These are phyloP conservation scores for Apostichopus californicus DNA, from an alignment of 35 echinoderm and acorn worm genomes.

Conservation along the genomic window DNA sequence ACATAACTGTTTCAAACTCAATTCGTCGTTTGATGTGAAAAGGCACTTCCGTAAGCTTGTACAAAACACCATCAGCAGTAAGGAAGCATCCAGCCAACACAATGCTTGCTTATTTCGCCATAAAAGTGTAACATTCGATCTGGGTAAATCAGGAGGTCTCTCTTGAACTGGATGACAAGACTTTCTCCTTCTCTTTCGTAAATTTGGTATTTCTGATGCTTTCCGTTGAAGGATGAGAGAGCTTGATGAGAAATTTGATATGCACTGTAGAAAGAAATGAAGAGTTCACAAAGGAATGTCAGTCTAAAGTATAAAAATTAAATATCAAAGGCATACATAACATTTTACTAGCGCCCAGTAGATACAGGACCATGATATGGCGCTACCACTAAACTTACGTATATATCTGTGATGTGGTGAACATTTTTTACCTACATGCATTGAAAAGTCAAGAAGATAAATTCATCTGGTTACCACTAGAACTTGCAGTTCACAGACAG, in stretches of 20 bases:
- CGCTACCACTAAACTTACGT: no score
- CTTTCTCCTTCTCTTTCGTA: conserved; percentile 41
- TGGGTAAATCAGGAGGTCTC: neutral
- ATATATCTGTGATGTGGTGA: no score
- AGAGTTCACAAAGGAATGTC: no score
- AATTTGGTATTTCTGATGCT: conserved; percentile 63
- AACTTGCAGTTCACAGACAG: no score
- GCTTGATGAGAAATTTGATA: neutral
- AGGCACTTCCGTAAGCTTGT: conserved; percentile 69
- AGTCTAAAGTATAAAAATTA: no score
- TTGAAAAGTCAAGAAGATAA: no score
- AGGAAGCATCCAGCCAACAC: conserved; percentile 87
- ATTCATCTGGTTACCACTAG: no score
- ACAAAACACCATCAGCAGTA: conserved; percentile 71
- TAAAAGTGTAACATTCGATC: conserved; percentile 12
- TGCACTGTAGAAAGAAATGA: no score
- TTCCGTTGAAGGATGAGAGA: conserved; percentile 49
- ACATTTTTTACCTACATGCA: no score
- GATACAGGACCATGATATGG: no score
- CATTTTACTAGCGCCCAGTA: no score
- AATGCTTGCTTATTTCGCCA: conserved; percentile 76
- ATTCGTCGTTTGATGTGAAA: neutral
- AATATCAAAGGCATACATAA: no score
- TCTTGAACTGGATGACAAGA: neutral
- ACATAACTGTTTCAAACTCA: conserved; percentile 61